These are phyloP conservation scores for Anser cygnoides DNA, from an alignment of 2,113 vertebrate species.

Conservation along the genomic window DNA sequence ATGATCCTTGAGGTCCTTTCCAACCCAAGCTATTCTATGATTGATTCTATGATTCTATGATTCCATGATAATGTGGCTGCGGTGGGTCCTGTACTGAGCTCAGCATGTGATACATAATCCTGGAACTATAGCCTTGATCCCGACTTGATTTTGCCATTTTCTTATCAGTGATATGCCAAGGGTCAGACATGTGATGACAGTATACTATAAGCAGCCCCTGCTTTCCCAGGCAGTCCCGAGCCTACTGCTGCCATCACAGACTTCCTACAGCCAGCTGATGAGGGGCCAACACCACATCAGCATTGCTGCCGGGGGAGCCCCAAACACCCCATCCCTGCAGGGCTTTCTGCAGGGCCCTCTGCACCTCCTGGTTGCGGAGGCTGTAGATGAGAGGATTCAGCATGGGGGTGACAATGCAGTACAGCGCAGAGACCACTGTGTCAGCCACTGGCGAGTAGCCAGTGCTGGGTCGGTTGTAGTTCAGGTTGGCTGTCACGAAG, in stretches of 20 bases:
- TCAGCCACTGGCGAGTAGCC: fast-evolving
- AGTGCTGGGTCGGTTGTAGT: neutral
- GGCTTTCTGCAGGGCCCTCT: neutral
- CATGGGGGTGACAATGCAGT: neutral
- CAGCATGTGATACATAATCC: neutral
- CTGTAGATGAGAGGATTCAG: constrained; percentile 59
- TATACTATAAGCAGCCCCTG: neutral
- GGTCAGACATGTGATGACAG: fast-evolving
- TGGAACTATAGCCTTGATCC: neutral
- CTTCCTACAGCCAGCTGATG: fast-evolving
- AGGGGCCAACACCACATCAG: fast-evolving
- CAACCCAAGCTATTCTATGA: no score
- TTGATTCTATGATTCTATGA: no score
- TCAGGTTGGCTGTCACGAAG: neutral
- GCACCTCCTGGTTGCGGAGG: constrained; percentile 1
- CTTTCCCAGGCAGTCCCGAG: neutral
- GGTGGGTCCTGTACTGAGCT: neutral
- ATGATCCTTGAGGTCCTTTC: no score
- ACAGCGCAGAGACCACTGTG: neutral
- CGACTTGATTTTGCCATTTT: neutral
- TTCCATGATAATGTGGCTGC: neutral
- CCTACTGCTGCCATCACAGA: neutral
- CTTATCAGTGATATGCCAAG: neutral
- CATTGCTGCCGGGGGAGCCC: fast-evolving
- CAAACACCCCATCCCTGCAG: fast-evolving